Conservation (phyloP, 2,888 invertebrate species). For the Rhagium mordax region DNA sequence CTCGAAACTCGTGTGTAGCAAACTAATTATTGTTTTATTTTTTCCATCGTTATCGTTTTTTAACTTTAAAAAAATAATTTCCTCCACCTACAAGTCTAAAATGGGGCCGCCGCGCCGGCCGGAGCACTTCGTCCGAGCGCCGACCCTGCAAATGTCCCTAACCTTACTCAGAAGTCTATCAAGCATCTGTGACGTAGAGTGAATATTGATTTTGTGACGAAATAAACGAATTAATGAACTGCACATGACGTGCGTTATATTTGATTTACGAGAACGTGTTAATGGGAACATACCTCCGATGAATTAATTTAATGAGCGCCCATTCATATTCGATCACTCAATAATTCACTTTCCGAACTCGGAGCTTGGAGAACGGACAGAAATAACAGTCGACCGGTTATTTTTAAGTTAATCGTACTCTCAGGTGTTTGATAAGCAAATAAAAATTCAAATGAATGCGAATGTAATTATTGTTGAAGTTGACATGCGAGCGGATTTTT, state of each 20-base stretch:
- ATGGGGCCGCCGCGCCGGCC: too few species aligned
- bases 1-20: too few species aligned
- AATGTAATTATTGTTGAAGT: too few species aligned
- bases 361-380: background rate
- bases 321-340: background rate
- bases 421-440: too few species aligned
- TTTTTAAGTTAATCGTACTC: too few species aligned
- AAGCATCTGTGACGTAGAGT: slow-evolving; percentile 22
- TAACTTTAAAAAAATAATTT: too few species aligned
- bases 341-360: background rate
- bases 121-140: too few species aligned
- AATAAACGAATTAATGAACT: slow-evolving; percentile 24
- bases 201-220: slow-evolving; percentile 31
- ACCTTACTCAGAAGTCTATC: slow-evolving; percentile 30
- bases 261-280: background rate
- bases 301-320: background rate
- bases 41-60: too few species aligned
- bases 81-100: too few species aligned
- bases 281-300: background rate
- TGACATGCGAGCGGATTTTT: too few species aligned
- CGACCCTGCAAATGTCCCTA: slow-evolving; percentile 18
- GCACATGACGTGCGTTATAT: slow-evolving; percentile 16
- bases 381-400: background rate
- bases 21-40: too few species aligned
- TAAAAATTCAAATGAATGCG: too few species aligned